These are phyloP conservation scores for Tragelaphus scriptus DNA, from an alignment of 2,113 vertebrate species.

Conservation along the genomic window DNA sequence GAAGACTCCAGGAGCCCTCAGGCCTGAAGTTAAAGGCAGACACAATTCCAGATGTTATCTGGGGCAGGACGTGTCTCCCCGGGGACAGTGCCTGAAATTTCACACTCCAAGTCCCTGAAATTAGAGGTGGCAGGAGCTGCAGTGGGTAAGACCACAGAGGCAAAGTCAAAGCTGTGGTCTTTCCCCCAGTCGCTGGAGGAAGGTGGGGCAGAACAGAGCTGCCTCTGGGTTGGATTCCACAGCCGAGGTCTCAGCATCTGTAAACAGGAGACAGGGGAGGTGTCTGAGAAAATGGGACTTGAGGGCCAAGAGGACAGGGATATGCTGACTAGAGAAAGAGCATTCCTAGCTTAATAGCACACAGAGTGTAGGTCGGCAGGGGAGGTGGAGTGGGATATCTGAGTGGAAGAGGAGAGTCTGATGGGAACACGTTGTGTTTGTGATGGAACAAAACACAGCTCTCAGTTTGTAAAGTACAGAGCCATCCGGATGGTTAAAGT, in stretches of 20 bases:
- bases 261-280: not conserved
- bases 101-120: not conserved
- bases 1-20: not conserved
- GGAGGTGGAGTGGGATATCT: fast-evolving
- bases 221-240: not conserved
- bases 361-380: not conserved
- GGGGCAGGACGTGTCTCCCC: not conserved
- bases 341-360: not conserved
- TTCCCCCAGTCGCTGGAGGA: not conserved
- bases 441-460: not conserved
- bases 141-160: not conserved
- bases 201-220: not conserved
- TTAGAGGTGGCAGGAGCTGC: not conserved
- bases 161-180: not conserved
- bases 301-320: not conserved
- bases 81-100: not conserved
- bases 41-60: not conserved
- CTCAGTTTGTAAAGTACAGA: not conserved
- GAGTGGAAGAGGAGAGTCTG: not conserved
- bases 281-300: not conserved
- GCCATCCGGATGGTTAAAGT: not conserved
- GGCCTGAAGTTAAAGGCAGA: not conserved
- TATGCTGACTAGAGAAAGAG: not conserved
- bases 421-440: not conserved
- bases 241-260: fast-evolving